phyloP scores from a whole-genome alignment of 2,113 vertebrate species.

The Anarhynchus alexandrinus region DNA sequence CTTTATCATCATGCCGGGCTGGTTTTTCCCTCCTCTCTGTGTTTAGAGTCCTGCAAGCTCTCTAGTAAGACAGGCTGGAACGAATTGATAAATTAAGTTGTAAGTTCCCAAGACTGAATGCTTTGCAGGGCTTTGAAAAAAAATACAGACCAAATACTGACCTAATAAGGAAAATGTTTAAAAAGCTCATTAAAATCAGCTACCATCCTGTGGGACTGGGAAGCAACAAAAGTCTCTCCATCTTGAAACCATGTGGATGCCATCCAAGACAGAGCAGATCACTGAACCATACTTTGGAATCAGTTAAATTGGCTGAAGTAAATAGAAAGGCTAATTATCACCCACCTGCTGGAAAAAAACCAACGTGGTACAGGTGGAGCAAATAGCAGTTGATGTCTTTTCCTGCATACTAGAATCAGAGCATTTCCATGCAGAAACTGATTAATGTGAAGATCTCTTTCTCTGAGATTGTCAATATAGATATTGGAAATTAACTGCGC shows the following conservation, averaged over 20 bases:
- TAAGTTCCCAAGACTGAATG: background rate
- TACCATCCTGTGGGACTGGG: background rate
- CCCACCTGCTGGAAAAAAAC: background rate
- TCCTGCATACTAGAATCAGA: background rate
- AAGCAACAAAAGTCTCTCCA: background rate
- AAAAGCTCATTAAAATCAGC: background rate
- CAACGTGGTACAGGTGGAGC: background rate
- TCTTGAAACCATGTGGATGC: background rate
- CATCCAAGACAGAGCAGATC: background rate
- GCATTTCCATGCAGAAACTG: background rate
- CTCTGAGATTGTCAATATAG: background rate
- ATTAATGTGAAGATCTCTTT: background rate
- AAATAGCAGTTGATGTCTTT: background rate
- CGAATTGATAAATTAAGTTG: background rate
- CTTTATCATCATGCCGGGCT: background rate
- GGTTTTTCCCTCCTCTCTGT: background rate
- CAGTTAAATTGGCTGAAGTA: constrained; percentile 19
- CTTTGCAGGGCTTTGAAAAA: background rate
- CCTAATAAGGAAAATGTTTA: background rate
- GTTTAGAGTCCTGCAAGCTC: background rate
- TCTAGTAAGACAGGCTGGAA: background rate
- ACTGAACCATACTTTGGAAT: background rate
- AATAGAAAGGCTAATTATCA: background rate
- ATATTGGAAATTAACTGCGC: background rate
- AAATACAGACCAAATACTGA: background rate